These are phyloP conservation scores for Macrobrachium rosenbergii DNA, from an alignment of 1,140 invertebrate species.

Conservation along the genomic window DNA sequence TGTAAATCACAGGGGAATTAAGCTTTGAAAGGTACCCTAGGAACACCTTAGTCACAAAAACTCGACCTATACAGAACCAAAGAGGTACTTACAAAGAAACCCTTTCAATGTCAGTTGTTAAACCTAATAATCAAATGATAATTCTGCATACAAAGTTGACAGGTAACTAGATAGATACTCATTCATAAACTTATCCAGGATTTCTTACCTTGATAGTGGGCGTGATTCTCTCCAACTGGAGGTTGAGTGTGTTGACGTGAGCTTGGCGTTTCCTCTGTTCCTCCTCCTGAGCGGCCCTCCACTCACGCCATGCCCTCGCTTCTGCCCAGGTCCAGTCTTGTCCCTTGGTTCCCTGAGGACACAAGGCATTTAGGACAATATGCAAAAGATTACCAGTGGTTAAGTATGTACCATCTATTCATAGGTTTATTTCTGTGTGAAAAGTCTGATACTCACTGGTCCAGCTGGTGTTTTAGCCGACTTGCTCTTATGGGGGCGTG, in stretches of 20 bases:
- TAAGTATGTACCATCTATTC: background rate
- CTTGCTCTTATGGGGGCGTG: background rate
- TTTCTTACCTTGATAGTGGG: constrained; percentile 47
- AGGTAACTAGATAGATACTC: background rate
- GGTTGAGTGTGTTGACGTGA: constrained; percentile 34
- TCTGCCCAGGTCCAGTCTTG: constrained; percentile 55
- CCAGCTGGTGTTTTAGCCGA: background rate
- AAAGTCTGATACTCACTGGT: background rate
- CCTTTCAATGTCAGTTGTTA: too few relatives aligned
- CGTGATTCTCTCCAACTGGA: constrained; percentile 50
- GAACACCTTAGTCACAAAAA: too few relatives aligned
- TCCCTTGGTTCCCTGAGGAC: background rate
- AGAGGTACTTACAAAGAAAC: too few relatives aligned
- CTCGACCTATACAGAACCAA: too few relatives aligned
- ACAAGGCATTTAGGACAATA: background rate
- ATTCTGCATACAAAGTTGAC: too few relatives aligned
- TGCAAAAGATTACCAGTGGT: background rate
- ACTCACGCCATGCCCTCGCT: constrained; percentile 54
- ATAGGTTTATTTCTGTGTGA: too few relatives aligned
- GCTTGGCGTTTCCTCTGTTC: constrained; percentile 16
- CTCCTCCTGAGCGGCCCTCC: constrained; percentile 33
- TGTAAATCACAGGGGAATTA: too few relatives aligned
- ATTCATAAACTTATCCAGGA: background rate
- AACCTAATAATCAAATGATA: too few relatives aligned
- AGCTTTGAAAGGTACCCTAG: too few relatives aligned